phyloP scores from a whole-genome alignment of 2,888 invertebrate species.

The Troides oblongomaculatus region DNA sequence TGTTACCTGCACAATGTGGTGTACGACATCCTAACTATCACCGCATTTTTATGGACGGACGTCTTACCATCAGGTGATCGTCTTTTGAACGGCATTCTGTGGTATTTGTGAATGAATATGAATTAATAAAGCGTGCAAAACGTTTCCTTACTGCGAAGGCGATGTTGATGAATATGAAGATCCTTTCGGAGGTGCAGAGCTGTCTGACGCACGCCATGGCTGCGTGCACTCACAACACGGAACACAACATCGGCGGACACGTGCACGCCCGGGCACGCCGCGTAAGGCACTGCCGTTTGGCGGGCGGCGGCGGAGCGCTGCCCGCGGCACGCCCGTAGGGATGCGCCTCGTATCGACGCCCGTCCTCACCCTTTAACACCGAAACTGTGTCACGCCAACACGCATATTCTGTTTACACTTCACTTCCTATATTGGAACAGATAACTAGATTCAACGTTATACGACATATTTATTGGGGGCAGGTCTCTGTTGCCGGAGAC shows the following conservation, averaged over 20 bases:
- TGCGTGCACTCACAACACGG: constrained; percentile 30
- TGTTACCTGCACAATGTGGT: too few relatives aligned
- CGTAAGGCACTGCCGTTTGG: constrained; percentile 60
- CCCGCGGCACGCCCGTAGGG: constrained; percentile 30
- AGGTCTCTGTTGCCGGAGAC: too few relatives aligned
- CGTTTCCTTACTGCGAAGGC: constrained; percentile 63
- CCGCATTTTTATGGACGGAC: too few relatives aligned
- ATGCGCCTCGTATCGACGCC: constrained; percentile 16
- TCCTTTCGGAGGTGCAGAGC: constrained; percentile 64
- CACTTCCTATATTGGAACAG: background rate
- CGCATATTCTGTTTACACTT: background rate
- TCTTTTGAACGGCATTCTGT: too few relatives aligned
- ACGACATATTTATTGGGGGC: too few relatives aligned
- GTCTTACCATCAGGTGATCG: too few relatives aligned
- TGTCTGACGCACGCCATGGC: constrained; percentile 61
- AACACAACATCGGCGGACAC: constrained; percentile 34
- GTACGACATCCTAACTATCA: too few relatives aligned
- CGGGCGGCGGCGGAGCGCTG: constrained; percentile 22
- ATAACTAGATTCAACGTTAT: background rate
- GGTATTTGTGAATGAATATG: background rate
- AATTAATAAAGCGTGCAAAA: constrained; percentile 2
- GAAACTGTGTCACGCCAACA: constrained; percentile 9
- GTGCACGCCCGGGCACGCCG: constrained; percentile 47
- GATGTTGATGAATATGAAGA: constrained; percentile 75
- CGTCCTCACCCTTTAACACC: background rate